Percentiles rank a stretch among this genome's conserved stretches.
Evolutionary conservation across 1,140 invertebrate genomes (phyloP).

Genomic region (Xylocopa sonorina): DNA sequence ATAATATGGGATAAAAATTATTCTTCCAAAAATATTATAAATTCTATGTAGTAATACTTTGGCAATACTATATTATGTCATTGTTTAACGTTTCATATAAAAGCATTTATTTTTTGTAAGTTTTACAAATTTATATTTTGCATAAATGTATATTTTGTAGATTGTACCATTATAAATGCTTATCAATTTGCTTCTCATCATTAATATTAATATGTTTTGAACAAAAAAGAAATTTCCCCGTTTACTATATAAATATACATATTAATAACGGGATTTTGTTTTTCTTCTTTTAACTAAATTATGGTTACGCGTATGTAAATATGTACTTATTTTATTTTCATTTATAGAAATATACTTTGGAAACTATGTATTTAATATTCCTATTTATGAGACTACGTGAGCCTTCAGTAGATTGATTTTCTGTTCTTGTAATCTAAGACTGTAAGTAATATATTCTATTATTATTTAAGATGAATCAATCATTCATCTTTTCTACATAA

Average conservation of each 20-base stretch:
- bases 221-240: neutral
- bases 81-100: neutral
- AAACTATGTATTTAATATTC: constrained; percentile 1
- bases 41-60: neutral
- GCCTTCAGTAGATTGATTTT: constrained; percentile 65
- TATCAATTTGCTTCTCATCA: neutral
- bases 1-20: no score
- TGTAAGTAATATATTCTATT: constrained; percentile 63
- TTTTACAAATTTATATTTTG: neutral
- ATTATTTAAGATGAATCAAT: constrained; percentile 40
- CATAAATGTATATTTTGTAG: constrained; percentile 4
- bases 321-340: constrained; percentile 8
- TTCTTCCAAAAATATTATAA: neutral
- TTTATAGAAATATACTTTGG: neutral
- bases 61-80: neutral
- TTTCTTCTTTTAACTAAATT: neutral
- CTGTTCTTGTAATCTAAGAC: constrained; percentile 59
- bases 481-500: constrained; percentile 48
- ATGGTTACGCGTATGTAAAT: neutral
- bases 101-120: constrained; percentile 24
- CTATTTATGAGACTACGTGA: constrained; percentile 9
- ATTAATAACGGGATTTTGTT: neutral
- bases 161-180: neutral
- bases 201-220: neutral
- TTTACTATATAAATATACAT: neutral